phyloP scores from a whole-genome alignment of 2,888 invertebrate species.

The Caenorhabditis macrosperma region DNA sequence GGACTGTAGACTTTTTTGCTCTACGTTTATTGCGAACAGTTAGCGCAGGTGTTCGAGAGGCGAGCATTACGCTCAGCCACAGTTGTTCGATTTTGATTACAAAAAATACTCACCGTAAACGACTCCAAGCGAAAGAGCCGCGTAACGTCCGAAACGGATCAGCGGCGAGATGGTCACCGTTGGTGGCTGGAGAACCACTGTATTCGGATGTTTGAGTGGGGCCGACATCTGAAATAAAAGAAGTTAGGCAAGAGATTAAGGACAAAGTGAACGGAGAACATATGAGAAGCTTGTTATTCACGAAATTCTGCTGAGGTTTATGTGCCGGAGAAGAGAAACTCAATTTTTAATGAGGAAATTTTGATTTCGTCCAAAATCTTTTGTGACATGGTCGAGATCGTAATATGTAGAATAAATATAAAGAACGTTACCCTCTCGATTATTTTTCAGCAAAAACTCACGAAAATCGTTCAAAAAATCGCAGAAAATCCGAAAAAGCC shows the following conservation, averaged over 20 bases:
- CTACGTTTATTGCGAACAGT: no score
- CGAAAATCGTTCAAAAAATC: conserved; percentile 1
- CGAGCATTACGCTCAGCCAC: no score
- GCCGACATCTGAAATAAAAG: conserved; percentile 64
- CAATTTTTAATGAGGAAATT: no score
- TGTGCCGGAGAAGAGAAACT: no score
- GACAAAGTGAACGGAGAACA: no score
- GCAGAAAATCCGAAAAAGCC: conserved; percentile 14
- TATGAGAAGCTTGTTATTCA: no score
- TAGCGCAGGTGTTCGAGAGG: no score
- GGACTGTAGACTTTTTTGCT: no score
- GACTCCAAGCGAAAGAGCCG: conserved; percentile 78
- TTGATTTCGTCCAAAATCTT: no score
- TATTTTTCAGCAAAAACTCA: conserved; percentile 2
- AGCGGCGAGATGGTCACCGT: conserved; percentile 78
- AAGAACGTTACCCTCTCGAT: not conserved
- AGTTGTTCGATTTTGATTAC: no score
- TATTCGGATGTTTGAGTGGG: conserved; percentile 74
- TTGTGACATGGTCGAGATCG: no score
- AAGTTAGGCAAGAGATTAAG: not conserved
- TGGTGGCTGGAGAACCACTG: conserved; percentile 77
- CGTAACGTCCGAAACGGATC: conserved; percentile 76
- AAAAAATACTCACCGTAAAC: conserved; percentile 68
- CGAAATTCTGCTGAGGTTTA: no score
- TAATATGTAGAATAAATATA: not conserved